Conservation (phyloP, 2,888 invertebrate species). For the Plusia festucae region DNA sequence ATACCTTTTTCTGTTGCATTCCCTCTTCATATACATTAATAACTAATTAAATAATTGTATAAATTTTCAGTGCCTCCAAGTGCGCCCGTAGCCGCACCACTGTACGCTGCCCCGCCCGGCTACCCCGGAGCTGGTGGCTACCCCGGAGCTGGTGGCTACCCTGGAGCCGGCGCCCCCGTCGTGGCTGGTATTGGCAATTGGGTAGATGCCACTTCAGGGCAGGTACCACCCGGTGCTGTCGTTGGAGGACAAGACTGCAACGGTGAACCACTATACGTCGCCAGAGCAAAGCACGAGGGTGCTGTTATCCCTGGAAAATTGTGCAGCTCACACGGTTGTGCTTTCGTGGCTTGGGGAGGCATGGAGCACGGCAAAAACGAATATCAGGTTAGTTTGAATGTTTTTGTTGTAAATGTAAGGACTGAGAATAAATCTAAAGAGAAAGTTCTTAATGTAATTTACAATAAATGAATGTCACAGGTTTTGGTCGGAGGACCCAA, state of each 20-base stretch:
- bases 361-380: constrained; percentile 92
- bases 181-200: constrained; percentile 78
- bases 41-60: background rate
- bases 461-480: constrained; percentile 65
- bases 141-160: constrained; percentile 66
- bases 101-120: constrained; percentile 77
- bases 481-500: constrained; percentile 90
- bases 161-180: constrained; percentile 33
- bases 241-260: constrained; percentile 90
- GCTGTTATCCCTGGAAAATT: constrained; percentile 95
- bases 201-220: constrained; percentile 90
- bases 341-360: constrained; percentile 95
- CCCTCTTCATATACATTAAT: background rate
- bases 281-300: constrained; percentile 93
- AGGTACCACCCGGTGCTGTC: constrained; percentile 92
- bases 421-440: too few relatives aligned
- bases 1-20: background rate
- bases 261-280: constrained; percentile 91
- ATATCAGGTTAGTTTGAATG: constrained; percentile 90
- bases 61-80: constrained; percentile 69
- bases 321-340: constrained; percentile 93
- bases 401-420: too few relatives aligned
- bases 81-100: constrained; percentile 77
- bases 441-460: background rate
- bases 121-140: constrained; percentile 69